Evolutionary conservation across 2,113 vertebrate genomes (phyloP), one percentile per base, ranked within the genome.

Genomic region (Siniperca chuatsi): DNA sequence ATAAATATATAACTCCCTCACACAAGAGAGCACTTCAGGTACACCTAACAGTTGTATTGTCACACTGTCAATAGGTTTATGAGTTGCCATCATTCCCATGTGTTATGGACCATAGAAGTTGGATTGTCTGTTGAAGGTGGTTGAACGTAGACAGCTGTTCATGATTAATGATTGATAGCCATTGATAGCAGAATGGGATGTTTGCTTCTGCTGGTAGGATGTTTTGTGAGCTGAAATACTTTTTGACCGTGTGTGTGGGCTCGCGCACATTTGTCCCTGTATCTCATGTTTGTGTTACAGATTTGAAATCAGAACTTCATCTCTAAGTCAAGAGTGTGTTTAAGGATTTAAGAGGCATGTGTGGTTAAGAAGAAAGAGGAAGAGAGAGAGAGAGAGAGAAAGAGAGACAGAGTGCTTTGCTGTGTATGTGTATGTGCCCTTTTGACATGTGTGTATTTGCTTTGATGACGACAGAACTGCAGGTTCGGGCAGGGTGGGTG

Each of bases 401-500:
- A 21, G 52, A 75, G 29, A 83, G 78, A 4, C 62, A 72, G 78
- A 77, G 87, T 74, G 42, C n/a, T 71, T 46, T 16, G 29, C 33
- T 79, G 71, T 7, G 0, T 62, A 60, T 82, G 72, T 77, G 69
- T 54, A 7, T 54, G 50, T 21, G 50, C 18, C 29, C 46, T 40
- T 50, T 7, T 33, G 73, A 55, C 2, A 16, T 75, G 78, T 74
- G 69, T 68, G 82, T 71, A 21, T 85, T 61, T 65, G 79, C 37
- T n/a, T 8, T 46, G 40, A 57, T 91, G 90, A 87, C 58, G 76
- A 83, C 86, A 62, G 67, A 48, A 0, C 35, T 54, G 81, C 90
- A 90, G 79, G 88, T 93, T 66, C 0, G 64, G 86, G 84, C 90
- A 91, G 79, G 74, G 88, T 87, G 80, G 60, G 84, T 72, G 71